phyloP scores from a whole-genome alignment of 2,888 invertebrate genomes.

The Drosophila infuscata region DNA sequence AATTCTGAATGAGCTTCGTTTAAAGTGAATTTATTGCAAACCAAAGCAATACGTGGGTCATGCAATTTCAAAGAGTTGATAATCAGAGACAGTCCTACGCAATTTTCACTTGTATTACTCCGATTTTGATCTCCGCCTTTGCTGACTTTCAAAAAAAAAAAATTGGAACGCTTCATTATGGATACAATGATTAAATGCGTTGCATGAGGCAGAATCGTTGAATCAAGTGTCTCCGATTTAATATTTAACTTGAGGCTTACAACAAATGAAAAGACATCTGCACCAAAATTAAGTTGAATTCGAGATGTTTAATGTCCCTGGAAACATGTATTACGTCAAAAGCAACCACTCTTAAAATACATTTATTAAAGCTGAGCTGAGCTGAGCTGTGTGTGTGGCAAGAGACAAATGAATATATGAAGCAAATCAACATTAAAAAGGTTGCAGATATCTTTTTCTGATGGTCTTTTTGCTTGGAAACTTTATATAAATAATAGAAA shows the following conservation, averaged over 20 bases:
- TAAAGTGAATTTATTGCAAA: conserved; percentile 63
- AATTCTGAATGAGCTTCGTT: conserved; percentile 61
- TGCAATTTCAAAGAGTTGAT: conserved; percentile 30
- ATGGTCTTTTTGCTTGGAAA: not conserved
- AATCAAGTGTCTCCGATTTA: not conserved
- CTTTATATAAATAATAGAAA: not conserved
- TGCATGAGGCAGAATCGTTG: not conserved
- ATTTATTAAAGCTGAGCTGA: not conserved
- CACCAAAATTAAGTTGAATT: not conserved
- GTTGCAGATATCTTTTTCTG: not conserved
- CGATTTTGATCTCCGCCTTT: conserved; percentile 41
- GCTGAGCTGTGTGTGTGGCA: conserved; percentile 1
- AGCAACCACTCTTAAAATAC: not conserved
- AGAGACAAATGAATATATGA: not conserved
- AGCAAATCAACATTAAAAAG: not conserved
- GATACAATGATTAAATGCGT: not conserved
- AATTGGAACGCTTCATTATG: not conserved
- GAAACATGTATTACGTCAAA: conserved; percentile 1
- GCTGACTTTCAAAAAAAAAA: conserved; percentile 25
- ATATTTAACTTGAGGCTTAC: not conserved
- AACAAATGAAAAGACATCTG: not conserved
- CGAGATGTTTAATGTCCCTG: not conserved
- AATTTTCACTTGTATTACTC: conserved; percentile 44
- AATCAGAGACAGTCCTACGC: conserved; percentile 46
- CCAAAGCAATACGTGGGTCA: conserved; percentile 20